Base-by-base conservation (phyloP, 2,888 invertebrate genomes). In the Pilophorus perplexus region DNA sequence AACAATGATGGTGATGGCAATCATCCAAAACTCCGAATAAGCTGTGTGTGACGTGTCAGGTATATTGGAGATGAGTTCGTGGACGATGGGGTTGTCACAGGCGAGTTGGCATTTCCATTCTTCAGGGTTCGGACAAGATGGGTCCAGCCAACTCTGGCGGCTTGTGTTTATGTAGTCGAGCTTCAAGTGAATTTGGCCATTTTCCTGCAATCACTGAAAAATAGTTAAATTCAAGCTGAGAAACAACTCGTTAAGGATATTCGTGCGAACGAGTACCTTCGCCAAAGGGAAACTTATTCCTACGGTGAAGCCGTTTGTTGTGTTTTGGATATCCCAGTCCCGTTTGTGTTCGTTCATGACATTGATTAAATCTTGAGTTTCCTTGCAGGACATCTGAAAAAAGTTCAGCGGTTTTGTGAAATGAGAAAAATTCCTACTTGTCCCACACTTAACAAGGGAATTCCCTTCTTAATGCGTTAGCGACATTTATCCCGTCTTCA, bases 1-100 rank as follows among this genome's bases (percentile, higher is more conserved):
- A 2, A 57, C 12, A n/a, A 46, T 33, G 23, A 57, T 38, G 22
- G 57, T 4, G 23, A 83, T 73, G 71, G 92, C 84, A 74, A 93
- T 89, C 71, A 88, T 75, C 86, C 90, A 89, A 75, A 93, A 93
- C 73, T 87, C 84, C 70, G 82, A 62, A 33, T 66, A 60, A 6
- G 16, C 18, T 14, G 67, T 25, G 4, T 65, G 23, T 10, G 70
- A 44, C 4, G 37, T 0, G 78, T 78, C 77, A 75, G 14, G 8
- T 22, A 64, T 22, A 68, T 78, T 38, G 1, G 46, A 28, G 20
- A 40, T 23, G 27, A 83, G 48, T 70, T 82, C 80, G 69, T 83
- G 82, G 1, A 83, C 73, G 76, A 74, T 72, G 55, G 73, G 74
- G 71, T 80, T 77, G 68, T 79, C 74, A 72, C 81, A 81, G 55